Conservation (phyloP, 2,888 invertebrate species). For the Synergus japonicus region DNA sequence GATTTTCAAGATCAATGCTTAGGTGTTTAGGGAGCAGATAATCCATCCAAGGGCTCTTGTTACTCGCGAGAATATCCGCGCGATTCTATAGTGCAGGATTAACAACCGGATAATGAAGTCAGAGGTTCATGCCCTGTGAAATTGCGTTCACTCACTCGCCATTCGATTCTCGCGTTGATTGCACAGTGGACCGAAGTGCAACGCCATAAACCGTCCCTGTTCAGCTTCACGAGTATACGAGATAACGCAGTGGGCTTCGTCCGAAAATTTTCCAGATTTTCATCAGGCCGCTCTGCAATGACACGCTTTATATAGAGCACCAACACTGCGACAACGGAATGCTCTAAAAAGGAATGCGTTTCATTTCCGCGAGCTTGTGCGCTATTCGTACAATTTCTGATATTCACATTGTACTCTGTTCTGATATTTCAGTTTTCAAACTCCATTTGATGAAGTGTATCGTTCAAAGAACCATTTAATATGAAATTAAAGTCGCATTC, state of each 20-base stretch:
- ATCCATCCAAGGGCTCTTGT: neutral
- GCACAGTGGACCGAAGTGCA: slow-evolving; percentile 67
- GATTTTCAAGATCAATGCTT: neutral
- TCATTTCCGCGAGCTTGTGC: neutral
- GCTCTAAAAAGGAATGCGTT: neutral
- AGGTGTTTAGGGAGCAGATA: neutral
- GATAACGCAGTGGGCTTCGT: slow-evolving; percentile 44
- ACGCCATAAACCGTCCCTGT: slow-evolving; percentile 58
- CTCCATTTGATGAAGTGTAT: neutral
- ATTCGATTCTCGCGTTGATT: slow-evolving; percentile 75
- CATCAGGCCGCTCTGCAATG: slow-evolving; percentile 51
- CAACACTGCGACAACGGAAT: neutral
- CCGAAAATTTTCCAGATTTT: slow-evolving; percentile 57
- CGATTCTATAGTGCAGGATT: slow-evolving; percentile 66
- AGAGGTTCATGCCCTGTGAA: slow-evolving; percentile 77
- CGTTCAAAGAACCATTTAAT: neutral
- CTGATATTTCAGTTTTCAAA: neutral
- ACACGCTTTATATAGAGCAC: slow-evolving; percentile 52
- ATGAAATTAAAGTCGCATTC: neutral
- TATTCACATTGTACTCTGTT: neutral
- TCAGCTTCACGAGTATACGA: slow-evolving; percentile 20
- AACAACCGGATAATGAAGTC: slow-evolving; percentile 77
- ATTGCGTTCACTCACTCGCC: slow-evolving; percentile 72
- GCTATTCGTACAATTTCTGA: neutral
- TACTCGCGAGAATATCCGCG: slow-evolving; percentile 53